Conservation (phyloP, 1,140 invertebrate genomes). For the Drosophila arizonae region DNA sequence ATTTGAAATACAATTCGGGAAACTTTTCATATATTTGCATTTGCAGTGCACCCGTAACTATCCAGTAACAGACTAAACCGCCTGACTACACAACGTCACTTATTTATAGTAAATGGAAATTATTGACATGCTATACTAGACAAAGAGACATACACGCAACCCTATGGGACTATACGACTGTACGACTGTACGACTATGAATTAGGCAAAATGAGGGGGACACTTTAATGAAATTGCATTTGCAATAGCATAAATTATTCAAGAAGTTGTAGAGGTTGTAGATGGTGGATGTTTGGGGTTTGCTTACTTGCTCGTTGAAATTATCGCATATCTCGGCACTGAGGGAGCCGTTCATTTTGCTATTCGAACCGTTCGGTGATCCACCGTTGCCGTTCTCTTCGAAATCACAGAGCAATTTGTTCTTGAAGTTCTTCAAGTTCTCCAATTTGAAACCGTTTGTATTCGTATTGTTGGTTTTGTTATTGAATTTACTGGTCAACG, state of each 20-base stretch:
- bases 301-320: slow-evolving; percentile 83
- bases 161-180: too few relatives aligned
- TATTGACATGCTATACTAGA: slow-evolving; percentile 58
- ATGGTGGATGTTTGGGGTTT: background rate
- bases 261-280: background rate
- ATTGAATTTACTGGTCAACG: slow-evolving; percentile 75
- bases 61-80: slow-evolving; percentile 52
- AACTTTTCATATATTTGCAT: slow-evolving; percentile 1
- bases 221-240: slow-evolving; percentile 14
- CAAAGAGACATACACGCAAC: background rate
- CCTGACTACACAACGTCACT: slow-evolving; percentile 44
- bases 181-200: background rate
- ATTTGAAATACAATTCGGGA: background rate
- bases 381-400: slow-evolving; percentile 53
- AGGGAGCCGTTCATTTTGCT: slow-evolving; percentile 78
- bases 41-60: slow-evolving; percentile 8
- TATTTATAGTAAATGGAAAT: slow-evolving; percentile 62
- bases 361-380: slow-evolving; percentile 35
- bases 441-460: slow-evolving; percentile 81
- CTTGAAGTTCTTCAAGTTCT: slow-evolving; percentile 81
- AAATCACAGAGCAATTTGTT: slow-evolving; percentile 82
- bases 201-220: background rate
- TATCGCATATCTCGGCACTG: slow-evolving; percentile 81
- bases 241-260: slow-evolving; percentile 21
- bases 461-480: slow-evolving; percentile 82